Conservation (phyloP, 2,888 invertebrate genomes). For the Venusia cambrica region DNA sequence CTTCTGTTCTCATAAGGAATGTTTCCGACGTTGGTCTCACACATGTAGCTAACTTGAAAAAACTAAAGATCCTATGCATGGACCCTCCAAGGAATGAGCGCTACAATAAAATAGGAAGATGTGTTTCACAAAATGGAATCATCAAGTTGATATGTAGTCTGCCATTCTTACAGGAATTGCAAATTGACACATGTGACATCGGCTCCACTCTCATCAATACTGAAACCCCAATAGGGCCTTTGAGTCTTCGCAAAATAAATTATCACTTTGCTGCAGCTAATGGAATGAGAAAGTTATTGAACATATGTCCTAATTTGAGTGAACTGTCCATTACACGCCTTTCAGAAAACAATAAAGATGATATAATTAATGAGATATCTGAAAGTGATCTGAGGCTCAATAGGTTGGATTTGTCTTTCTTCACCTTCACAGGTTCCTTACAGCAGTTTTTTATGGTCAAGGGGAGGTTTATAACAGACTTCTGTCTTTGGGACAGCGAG, state of each 20-base stretch:
- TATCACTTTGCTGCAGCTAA: constrained; percentile 71
- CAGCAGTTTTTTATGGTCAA: constrained; percentile 59
- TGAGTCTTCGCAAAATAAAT: constrained; percentile 68
- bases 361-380: constrained; percentile 63
- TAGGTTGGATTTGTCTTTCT: constrained; percentile 68
- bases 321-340: constrained; percentile 71
- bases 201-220: constrained; percentile 69
- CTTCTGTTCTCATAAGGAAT: constrained; percentile 69
- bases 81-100: constrained; percentile 72
- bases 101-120: constrained; percentile 63
- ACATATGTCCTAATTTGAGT: constrained; percentile 64
- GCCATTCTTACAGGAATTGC: constrained; percentile 66
- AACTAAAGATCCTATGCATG: constrained; percentile 63
- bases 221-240: constrained; percentile 55
- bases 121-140: constrained; percentile 70
- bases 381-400: constrained; percentile 57
- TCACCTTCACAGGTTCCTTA: constrained; percentile 64
- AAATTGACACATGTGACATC: constrained; percentile 74
- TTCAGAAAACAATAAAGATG: constrained; percentile 66
- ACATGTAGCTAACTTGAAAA: constrained; percentile 60
- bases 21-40: constrained; percentile 69
- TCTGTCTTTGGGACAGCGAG: constrained; percentile 71
- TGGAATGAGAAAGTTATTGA: constrained; percentile 63
- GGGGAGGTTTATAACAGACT: constrained; percentile 67
- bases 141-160: constrained; percentile 62